These are phyloP conservation scores for Augochlora pura DNA, from an alignment of 1,140 invertebrate species.

Conservation along the genomic window DNA sequence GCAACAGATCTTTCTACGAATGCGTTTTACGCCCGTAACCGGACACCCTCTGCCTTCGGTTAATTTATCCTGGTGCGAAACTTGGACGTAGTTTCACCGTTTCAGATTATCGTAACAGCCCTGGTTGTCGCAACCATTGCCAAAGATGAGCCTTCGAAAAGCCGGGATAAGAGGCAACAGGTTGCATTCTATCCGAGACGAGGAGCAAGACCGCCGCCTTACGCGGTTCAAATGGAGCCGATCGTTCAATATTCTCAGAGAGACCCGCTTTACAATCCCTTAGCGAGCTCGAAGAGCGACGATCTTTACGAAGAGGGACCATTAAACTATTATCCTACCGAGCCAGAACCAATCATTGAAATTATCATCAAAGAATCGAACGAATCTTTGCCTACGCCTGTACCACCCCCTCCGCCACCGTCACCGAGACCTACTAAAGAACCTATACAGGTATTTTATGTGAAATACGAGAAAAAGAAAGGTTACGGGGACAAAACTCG, in stretches of 20 bases:
- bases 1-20: slow-evolving; percentile 30
- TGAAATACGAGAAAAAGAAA: slow-evolving; percentile 91
- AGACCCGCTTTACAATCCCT: slow-evolving; percentile 86
- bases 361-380: slow-evolving; percentile 95
- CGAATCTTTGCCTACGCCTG: slow-evolving; percentile 87
- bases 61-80: not conserved
- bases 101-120: slow-evolving; percentile 62
- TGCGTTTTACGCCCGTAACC: not conserved
- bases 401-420: slow-evolving; percentile 79
- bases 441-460: slow-evolving; percentile 93
- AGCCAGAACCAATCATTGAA: slow-evolving; percentile 93
- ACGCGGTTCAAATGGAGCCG: slow-evolving; percentile 90
- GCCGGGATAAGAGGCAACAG: slow-evolving; percentile 75
- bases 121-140: slow-evolving; percentile 56
- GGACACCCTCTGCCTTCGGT: not conserved
- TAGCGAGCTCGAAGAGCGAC: slow-evolving; percentile 80
- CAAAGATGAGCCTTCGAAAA: slow-evolving; percentile 69
- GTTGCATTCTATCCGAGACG: slow-evolving; percentile 67
- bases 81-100: slow-evolving; percentile 30
- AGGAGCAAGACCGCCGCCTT: slow-evolving; percentile 81
- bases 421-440: slow-evolving; percentile 85
- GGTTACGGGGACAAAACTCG: slow-evolving; percentile 83
- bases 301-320: slow-evolving; percentile 76
- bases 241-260: slow-evolving; percentile 88
- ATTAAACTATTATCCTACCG: slow-evolving; percentile 85